Base-by-base conservation (phyloP, 1,140 invertebrate species). In the Dermatophagoides farinae region DNA sequence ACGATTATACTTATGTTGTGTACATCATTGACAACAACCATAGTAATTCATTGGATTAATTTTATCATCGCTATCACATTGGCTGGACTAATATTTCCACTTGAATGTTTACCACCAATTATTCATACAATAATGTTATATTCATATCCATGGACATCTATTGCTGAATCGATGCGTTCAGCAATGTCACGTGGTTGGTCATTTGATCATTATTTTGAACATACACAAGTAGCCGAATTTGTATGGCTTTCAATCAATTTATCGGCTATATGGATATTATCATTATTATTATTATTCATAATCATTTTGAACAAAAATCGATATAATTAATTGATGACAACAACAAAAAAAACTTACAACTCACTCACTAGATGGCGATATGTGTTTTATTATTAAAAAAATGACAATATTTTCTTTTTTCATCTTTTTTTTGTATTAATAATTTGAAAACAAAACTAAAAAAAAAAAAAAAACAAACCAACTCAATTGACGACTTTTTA, bases 111-210 rank as follows among this genome's bases (percentile, higher is more conserved):
- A 20, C 58, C 58, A 23, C 18, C n/a, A 23, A 8, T 22, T 1
- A 20, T 47, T 8, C 23, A n/a, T n/a, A n/a, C 38, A 40, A 10
- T 52, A 8, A 44, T 41, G 9, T 37, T 37, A 12, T 39, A 50
- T n/a, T 11, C 50, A 8, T 52, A 49, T 18, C 58, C 58, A 12
- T 44, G 6, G 6, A 22, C 58, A n/a, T 38, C 47, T 1, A 44
- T 14, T 41, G 43, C 41, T 16, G 44, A 60, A 22, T 31, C 25
- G 6, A 38, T 60, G 46, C 16, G 58, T 49, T 60, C 25, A n/a
- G 31, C 47, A 14, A 18, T 60, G 11, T 60, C 58, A 40, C 4
- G 58, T 8, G 58, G 58, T 2, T 60, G 58, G 58, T 51, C 18
- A 16, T 38, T 49, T 11, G 38, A 55, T n/a, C 25, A 38, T 12